A percentile compares a stretch with the other conserved stretches of the same genome.
Conservation (phyloP, 2,888 invertebrate genomes). For the Ditylenchus weischeri region DNA sequence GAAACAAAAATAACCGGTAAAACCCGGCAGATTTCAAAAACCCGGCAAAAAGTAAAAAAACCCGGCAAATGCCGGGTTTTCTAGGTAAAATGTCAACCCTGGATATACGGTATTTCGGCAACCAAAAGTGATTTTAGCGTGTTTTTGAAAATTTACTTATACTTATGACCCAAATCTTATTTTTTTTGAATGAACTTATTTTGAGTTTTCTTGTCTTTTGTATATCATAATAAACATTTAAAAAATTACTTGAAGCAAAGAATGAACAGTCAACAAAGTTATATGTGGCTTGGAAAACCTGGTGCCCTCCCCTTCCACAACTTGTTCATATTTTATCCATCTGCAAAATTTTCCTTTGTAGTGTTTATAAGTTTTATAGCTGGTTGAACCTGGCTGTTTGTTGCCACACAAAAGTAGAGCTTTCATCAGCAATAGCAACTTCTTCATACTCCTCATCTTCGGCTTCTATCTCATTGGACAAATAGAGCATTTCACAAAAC, state of each 20-base stretch:
- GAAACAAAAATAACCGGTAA: too few species aligned
- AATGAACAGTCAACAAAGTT: conserved; percentile 62
- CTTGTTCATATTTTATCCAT: conserved; percentile 64
- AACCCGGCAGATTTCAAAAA: too few species aligned
- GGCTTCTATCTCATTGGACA: conserved; percentile 23
- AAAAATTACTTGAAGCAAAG: conserved; percentile 59
- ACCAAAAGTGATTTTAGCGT: too few species aligned
- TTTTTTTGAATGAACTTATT: too few species aligned
- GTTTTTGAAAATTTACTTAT: too few species aligned
- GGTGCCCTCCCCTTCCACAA: conserved; percentile 64
- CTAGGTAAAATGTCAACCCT: too few species aligned
- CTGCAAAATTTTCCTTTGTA: conserved; percentile 45
- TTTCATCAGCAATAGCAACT: background rate
- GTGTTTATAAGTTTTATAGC: background rate
- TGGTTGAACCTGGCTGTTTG: conserved; percentile 19
- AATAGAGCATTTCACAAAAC: conserved; percentile 41
- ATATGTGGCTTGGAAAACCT: conserved; percentile 65
- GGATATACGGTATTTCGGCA: too few species aligned
- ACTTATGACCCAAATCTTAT: too few species aligned
- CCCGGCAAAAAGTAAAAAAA: too few species aligned
- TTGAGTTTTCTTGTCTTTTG: background rate
- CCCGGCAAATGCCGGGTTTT: too few species aligned
- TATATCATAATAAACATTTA: background rate
- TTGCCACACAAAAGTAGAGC: conserved; percentile 2
- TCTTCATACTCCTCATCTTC: conserved; percentile 28